phyloP scores from a whole-genome alignment of 2,113 vertebrate genomes.

The Macroglossus sobrinus region DNA sequence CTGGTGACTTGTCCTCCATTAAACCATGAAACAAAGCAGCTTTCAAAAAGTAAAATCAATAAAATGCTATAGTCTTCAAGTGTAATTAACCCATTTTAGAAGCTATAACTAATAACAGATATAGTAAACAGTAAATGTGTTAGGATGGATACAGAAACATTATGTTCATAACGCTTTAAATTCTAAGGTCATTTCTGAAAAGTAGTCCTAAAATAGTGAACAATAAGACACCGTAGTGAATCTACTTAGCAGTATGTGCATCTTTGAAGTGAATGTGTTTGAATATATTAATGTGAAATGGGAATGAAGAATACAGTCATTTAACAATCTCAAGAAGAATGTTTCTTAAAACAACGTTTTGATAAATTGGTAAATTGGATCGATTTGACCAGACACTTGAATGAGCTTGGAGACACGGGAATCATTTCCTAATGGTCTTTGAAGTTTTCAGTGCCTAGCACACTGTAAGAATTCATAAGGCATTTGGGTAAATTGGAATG shows the following conservation, averaged over 20 bases:
- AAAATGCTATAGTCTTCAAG: background rate
- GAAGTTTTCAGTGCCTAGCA: background rate
- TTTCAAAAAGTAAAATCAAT: constrained; percentile 31
- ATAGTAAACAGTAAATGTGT: constrained; percentile 7
- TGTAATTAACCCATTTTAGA: constrained; percentile 29
- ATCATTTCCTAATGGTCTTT: background rate
- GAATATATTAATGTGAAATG: constrained; percentile 3
- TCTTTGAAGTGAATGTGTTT: background rate
- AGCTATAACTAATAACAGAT: background rate
- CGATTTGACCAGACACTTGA: background rate
- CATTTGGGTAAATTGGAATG: background rate
- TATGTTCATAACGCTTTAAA: background rate
- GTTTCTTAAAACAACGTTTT: background rate
- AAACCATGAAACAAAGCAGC: constrained; percentile 34
- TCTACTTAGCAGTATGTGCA: background rate
- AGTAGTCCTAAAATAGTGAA: background rate
- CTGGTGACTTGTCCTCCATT: background rate
- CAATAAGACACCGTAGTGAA: background rate
- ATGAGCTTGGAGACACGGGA: background rate
- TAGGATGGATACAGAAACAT: background rate
- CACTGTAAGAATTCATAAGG: background rate
- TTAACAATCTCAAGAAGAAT: background rate
- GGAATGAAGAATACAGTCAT: background rate
- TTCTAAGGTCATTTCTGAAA: constrained; percentile 18
- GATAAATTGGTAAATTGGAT: background rate